A percentile compares a stretch with the other conserved stretches of the same genome.
Conservation (phyloP, 2,113 vertebrate genomes). For the Leptobrachium ailaonicum region DNA sequence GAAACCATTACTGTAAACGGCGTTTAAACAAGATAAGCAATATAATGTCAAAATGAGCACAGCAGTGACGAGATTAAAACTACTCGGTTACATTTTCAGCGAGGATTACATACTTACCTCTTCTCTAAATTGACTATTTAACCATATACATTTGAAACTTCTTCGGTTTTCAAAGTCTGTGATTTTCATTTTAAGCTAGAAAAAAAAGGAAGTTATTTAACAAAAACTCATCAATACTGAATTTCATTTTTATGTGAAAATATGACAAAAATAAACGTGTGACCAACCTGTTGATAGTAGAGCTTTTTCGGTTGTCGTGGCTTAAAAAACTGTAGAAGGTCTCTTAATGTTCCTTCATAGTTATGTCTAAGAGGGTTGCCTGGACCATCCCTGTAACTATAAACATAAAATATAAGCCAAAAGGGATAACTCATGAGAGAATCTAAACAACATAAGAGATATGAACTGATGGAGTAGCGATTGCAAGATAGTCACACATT, state of each 20-base stretch:
- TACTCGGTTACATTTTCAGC: no score
- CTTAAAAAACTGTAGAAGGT: constrained; percentile 99
- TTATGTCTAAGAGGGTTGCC: constrained; percentile 99
- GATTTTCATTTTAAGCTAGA: constrained; percentile 98
- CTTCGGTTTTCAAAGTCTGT: constrained; percentile 99
- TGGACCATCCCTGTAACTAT: constrained; percentile 96
- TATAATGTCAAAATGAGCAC: no score
- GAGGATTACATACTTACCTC: constrained; percentile 75
- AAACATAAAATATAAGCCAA: constrained; percentile 35
- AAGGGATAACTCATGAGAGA: no score
- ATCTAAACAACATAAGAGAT: no score
- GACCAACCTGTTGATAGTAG: constrained; percentile 95
- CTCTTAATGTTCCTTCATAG: constrained; percentile 97
- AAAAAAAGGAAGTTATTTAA: constrained; percentile 9
- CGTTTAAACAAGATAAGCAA: no score
- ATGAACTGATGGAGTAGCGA: no score
- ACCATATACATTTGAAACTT: constrained; percentile 99
- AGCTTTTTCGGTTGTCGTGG: constrained; percentile 98
- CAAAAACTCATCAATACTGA: neutral
- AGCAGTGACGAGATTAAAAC: no score
- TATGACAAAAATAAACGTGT: no score
- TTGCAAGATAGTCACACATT: no score
- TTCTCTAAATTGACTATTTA: constrained; percentile 98
- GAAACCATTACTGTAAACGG: no score
- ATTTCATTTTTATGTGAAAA: no score